These are phyloP conservation scores for Rhodeus uyekii DNA, from an alignment of 2,797 vertebrate genomes.

Conservation along the genomic window DNA sequence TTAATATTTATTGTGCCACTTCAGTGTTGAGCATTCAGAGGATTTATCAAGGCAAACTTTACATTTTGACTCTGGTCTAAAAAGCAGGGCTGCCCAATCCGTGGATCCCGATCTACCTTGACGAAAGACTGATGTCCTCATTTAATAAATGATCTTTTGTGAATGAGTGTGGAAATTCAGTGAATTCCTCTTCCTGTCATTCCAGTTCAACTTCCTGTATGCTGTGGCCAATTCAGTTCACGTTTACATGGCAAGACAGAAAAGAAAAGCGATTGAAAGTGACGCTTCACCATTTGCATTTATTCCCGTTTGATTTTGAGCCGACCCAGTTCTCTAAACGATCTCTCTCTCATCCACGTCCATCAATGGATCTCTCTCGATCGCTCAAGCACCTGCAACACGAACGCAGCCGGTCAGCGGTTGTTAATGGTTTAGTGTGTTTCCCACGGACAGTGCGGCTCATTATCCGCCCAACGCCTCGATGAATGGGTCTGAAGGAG, in stretches of 20 bases:
- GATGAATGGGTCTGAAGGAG: constrained; percentile 56
- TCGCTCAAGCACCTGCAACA: not conserved
- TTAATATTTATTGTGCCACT: not conserved
- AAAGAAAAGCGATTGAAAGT: not conserved
- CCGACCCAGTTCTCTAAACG: not conserved
- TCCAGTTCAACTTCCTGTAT: not conserved
- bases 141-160: not conserved
- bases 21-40: not conserved
- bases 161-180: not conserved
- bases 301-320: not conserved
- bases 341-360: not conserved
- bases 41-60: not conserved
- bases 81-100: too few species aligned
- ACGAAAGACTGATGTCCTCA: too few species aligned
- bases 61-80: too few species aligned
- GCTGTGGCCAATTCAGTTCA: not conserved
- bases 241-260: not conserved
- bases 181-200: not conserved
- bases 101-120: too few species aligned
- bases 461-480: constrained; percentile 63
- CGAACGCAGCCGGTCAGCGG: not conserved
- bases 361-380: not conserved
- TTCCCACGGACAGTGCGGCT: constrained; percentile 42
- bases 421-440: not conserved
- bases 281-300: not conserved